Evolutionary conservation across 1,140 invertebrate genomes (phyloP), one percentile per base, ranked within the genome.

Genomic region (Tigriopus japonicus): DNA sequence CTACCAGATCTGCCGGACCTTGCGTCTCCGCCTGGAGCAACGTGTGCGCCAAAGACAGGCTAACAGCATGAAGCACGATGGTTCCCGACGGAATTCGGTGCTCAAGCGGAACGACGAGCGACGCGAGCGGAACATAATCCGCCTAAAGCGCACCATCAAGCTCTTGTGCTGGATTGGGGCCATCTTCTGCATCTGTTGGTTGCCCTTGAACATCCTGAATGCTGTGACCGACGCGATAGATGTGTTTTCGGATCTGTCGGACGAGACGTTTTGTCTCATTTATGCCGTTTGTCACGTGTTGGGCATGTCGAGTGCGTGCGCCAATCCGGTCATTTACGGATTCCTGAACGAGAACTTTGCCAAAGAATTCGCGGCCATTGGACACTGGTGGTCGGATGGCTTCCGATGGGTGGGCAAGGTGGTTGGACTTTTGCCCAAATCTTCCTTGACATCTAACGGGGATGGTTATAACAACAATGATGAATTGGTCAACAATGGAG

Each of bases 181-280:
- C 6, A 86, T 88, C 1, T 90, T 89, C 69, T 83, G 83, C 0
- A 78, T 88, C n/a, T 87, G 85, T 64, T 92, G 87, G 87, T 68
- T 92, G 65, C 87, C 87, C 0, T 69, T 91, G 52, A 89, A 90
- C 69, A 77, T 87, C 2, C 82, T 83, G 69, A 91, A 90, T 70
- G 71, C 89, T 14, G 76, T 85, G 17, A 78, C 81, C 0, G 86
- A 91, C 68, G 72, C 76, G 61, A 67, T 69, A 54, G 65, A 65
- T 56, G 62, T 64, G 14, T 21, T 21, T n/a, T 21, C 21, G n/a
- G 24, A 21, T 23, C 21, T 54, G 52, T 54, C 52, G 52, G 52
- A 54, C 24, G 52, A 54, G 21, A 28, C 35, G n/a, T 54, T 54
- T 54, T 54, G 52, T 54, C 19, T 21, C 9, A 68, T 72, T 14